Conservation (phyloP, 2,113 vertebrate genomes). For the Platichthys stellatus region DNA sequence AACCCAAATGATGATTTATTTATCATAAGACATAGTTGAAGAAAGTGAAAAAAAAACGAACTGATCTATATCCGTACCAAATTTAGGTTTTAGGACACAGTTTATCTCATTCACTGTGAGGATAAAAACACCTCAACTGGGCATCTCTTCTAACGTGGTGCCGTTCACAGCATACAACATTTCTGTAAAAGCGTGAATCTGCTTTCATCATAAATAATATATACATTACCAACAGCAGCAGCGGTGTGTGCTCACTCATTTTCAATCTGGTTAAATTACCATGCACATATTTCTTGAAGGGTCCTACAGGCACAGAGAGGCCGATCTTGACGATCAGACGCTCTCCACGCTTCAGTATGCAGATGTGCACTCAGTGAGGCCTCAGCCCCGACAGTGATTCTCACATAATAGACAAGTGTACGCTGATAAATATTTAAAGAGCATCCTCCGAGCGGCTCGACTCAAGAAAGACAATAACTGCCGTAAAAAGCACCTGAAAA, state of each 20-base stretch:
- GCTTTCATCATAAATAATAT: conserved; percentile 12
- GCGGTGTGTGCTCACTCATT: conserved; percentile 10
- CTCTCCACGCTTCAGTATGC: conserved; percentile 20
- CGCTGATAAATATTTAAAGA: conserved; percentile 73
- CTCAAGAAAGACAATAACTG: conserved; percentile 61
- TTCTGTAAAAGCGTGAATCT: background rate
- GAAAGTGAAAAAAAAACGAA: too few relatives aligned
- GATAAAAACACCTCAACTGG: background rate
- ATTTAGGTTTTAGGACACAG: too few relatives aligned
- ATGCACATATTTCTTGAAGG: conserved; percentile 28
- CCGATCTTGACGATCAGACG: conserved; percentile 61
- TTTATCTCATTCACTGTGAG: too few relatives aligned
- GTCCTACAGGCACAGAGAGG: conserved; percentile 33
- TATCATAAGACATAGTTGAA: too few relatives aligned
- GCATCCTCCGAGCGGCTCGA: conserved; percentile 38
- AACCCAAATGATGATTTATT: too few relatives aligned
- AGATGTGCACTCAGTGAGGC: conserved; percentile 37
- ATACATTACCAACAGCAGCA: conserved; percentile 1
- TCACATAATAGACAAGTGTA: conserved; percentile 59
- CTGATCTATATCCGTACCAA: too few relatives aligned
- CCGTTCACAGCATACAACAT: conserved; percentile 4
- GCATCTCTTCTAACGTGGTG: background rate
- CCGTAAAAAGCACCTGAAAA: conserved; percentile 44
- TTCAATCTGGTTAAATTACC: conserved; percentile 46
- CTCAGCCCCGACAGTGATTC: conserved; percentile 37